Percentiles rank a stretch among this genome's conserved stretches.
These are phyloP conservation scores for Xenus cinereus DNA, from an alignment of 2,113 vertebrate genomes.

Conservation along the genomic window DNA sequence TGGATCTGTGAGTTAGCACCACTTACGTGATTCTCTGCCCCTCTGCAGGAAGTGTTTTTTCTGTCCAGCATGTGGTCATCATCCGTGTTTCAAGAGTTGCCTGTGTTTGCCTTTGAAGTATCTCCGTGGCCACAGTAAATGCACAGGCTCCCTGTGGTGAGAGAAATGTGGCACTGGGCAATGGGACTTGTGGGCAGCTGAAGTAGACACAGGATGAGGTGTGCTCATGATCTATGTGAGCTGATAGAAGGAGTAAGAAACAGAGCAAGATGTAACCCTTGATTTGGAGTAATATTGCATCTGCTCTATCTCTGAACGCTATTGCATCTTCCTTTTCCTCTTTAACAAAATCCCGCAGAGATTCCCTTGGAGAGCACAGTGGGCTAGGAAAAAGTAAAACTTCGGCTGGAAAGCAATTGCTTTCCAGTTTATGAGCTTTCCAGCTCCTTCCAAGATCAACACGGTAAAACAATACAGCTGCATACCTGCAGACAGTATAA, in stretches of 20 bases:
- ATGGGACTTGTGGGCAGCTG: background rate
- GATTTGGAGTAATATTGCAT: background rate
- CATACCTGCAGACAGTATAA: constrained; percentile 53
- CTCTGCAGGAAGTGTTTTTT: background rate
- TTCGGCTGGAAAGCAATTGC: constrained; percentile 12
- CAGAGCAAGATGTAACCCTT: background rate
- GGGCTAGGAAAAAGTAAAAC: constrained; percentile 5
- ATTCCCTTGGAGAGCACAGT: constrained; percentile 12
- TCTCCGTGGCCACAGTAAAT: background rate
- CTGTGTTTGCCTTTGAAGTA: background rate
- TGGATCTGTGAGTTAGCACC: background rate
- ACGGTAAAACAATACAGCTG: constrained; percentile 4
- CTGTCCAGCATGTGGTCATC: background rate
- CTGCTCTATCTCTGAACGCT: background rate
- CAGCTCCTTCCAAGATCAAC: constrained; percentile 48
- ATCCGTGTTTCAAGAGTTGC: accelerated
- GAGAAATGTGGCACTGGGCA: background rate
- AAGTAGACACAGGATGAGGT: background rate
- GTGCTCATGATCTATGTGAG: background rate
- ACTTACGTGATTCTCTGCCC: background rate
- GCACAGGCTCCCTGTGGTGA: background rate
- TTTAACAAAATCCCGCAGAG: background rate
- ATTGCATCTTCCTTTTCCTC: background rate
- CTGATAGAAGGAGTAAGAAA: background rate
- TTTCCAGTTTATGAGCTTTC: constrained; percentile 41